Evolutionary conservation across 1,140 invertebrate species (phyloP), one percentile per base, ranked within the genome.

Genomic region (Archivesica marissinica): DNA sequence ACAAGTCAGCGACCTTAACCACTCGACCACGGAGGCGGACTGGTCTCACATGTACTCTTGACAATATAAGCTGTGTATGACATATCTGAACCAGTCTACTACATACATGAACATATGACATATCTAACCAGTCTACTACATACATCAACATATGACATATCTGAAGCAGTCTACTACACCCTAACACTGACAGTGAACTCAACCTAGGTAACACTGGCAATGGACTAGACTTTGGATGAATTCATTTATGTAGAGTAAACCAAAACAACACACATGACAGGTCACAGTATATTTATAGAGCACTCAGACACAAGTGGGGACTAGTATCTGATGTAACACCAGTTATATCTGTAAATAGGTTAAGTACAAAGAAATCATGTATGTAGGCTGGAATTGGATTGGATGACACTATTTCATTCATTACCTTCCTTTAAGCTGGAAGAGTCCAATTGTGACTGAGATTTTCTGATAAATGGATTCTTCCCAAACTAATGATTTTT

Each of bases 371-470:
- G n/a, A n/a, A 28, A 59, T 59, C 25, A 52, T 17, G 17, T 52
- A 52, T n/a, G 23, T 7, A 28, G 54, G 33, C 30, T 2, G 30
- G 17, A n/a, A 64, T 9, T 1, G 15, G 59, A 64, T 64, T 64
- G 59, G 59, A 30, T 64, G 59, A 64, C 28, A 59, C 33, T 28
- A 25, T 2, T 59, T 64, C 30, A 64, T 64, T 64, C 59, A 64
- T 64, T 64, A 17, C 59, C 59, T 64, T 64, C 33, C 59, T 35
- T 64, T 64, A 30, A 64, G 15, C n/a, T 33, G 59, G 59, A 64
- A 64, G 59, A 64, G 59, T 64, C 59, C 59, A 64, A 17, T 64
- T 2, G 15, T 64, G 59, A 64, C 59, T 64, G 59, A 64, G 2
- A 35, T 64, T 35, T 35, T n/a, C n/a, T n/a, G n/a, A n/a, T n/a